Base-by-base conservation (phyloP, 2,113 vertebrate species). In the Bufo bufo region DNA sequence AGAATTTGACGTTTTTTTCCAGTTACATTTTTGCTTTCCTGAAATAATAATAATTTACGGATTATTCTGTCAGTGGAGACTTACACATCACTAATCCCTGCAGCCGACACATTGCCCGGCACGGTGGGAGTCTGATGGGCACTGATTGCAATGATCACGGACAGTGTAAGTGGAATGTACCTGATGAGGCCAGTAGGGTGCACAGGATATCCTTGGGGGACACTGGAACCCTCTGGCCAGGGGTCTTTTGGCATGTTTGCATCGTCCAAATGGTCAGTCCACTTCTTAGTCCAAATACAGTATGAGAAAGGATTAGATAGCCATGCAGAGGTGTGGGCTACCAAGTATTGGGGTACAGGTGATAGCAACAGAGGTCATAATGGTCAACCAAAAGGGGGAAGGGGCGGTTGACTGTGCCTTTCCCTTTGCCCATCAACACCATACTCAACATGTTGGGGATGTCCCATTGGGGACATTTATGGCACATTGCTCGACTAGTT, bases 61-160 rank as follows among this genome's bases (percentile, higher is more conserved):
- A 79, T 79, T 79, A 56, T 79, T 58, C 52, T 79, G 77, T 79
- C n/a, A 33, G 23, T 79, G 13, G 13, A 19, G 77, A 23, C 12
- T 79, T 33, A 79, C 54, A 23, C n/a, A 56, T 79, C 77, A 56
- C 77, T 79, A 33, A 58, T 79, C 52, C 54, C 54, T 3, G 54
- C 54, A 12, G 54, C 14, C 69, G n/a, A 54, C 20, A 78, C 47
- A 23, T 23, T 66, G 19, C 63, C 63, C 3, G 8, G n/a, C 63
- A n/a, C 6, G 7, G 7, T 66, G 3, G 3, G 7, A 10, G 63
- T 66, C n/a, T 33, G 23, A 33, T 3, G 23, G 66, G 4, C 17
- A 23, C 3, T 66, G 65, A 71, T 43, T 23, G 23, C 23, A 74
- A 8, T 47, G 71, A 17, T 47, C 14, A 47, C 19, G 43, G 13